Evolutionary conservation across 1,140 invertebrate species (phyloP).

Genomic region (Hormaphis cornu): DNA sequence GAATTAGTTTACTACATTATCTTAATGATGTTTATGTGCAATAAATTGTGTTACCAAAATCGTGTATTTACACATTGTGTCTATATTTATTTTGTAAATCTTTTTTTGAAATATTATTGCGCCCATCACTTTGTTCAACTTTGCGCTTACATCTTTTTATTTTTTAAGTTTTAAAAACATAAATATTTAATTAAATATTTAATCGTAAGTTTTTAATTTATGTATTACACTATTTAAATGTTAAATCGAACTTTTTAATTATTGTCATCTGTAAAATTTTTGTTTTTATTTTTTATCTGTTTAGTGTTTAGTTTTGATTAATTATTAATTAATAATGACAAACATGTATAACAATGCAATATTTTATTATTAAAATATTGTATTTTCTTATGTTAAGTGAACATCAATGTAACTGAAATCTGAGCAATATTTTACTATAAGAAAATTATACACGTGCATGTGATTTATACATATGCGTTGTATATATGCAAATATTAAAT

Average conservation of each 20-base stretch:
- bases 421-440: conserved; percentile 13
- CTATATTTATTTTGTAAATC: conserved; percentile 6
- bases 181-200: background rate
- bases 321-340: no score
- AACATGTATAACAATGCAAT: conserved; percentile 1
- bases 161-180: background rate
- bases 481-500: background rate
- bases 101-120: conserved; percentile 18
- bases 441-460: background rate
- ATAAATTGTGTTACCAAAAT: conserved; percentile 30
- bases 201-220: conserved; percentile 6
- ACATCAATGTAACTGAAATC: background rate
- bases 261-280: conserved; percentile 5
- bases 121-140: conserved; percentile 19
- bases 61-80: conserved; percentile 1
- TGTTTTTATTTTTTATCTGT: conserved; percentile 6
- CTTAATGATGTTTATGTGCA: conserved; percentile 8
- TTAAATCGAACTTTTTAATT: background rate
- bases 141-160: background rate
- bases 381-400: background rate
- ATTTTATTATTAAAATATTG: background rate
- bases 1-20: background rate
- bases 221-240: background rate
- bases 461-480: background rate
- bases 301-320: background rate